Percentiles rank a stretch among this genome's conserved stretches.
These are phyloP conservation scores for Mythimna impura DNA, from an alignment of 2,888 invertebrate genomes.

Conservation along the genomic window DNA sequence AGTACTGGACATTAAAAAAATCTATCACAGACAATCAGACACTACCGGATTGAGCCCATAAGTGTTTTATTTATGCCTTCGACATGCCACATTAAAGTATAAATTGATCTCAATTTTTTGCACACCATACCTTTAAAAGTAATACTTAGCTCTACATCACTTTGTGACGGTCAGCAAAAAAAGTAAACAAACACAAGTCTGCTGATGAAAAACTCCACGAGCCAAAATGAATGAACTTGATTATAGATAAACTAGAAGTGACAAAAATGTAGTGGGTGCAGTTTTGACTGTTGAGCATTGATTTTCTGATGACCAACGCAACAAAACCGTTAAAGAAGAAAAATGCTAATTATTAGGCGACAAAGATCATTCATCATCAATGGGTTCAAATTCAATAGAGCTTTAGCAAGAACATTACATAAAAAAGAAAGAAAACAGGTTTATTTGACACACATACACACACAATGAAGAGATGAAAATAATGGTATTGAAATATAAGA, in stretches of 20 bases:
- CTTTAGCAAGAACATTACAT: no score
- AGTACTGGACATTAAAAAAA: constrained; percentile 17
- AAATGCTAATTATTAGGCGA: background rate
- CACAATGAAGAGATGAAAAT: no score
- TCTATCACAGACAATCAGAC: constrained; percentile 27
- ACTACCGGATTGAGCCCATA: constrained; percentile 33
- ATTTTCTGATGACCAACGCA: no score
- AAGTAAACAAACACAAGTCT: constrained; percentile 79
- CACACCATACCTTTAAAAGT: constrained; percentile 67
- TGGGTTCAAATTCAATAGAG: background rate
- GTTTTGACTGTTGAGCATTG: background rate
- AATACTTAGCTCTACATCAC: constrained; percentile 72
- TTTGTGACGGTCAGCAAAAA: constrained; percentile 79
- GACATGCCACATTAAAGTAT: constrained; percentile 45
- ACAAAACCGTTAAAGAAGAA: background rate
- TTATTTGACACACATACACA: no score
- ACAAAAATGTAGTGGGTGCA: constrained; percentile 7
- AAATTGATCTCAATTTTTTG: constrained; percentile 64
- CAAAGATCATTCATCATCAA: background rate
- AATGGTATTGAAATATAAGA: no score
- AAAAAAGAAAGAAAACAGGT: no score
- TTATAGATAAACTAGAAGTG: constrained; percentile 70
- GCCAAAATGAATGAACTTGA: constrained; percentile 68
- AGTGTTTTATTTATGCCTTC: constrained; percentile 46
- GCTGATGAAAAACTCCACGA: constrained; percentile 78